phyloP scores from a whole-genome alignment of 2,113 vertebrate species.

The Burhinus oedicnemus region DNA sequence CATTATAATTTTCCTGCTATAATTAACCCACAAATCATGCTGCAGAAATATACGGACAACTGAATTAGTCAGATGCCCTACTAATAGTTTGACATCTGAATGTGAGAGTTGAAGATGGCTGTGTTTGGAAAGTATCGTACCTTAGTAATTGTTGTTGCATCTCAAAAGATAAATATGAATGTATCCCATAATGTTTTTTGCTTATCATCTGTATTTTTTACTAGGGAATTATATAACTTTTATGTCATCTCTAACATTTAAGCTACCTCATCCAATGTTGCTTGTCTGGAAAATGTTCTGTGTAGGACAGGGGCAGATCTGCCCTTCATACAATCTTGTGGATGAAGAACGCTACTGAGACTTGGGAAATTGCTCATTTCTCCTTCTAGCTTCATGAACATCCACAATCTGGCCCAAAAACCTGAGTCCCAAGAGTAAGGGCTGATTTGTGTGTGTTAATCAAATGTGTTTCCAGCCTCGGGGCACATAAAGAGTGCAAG shows the following conservation, averaged over 20 bases:
- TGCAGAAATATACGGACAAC: conserved; percentile 48
- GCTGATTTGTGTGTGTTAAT: background rate
- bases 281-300: background rate
- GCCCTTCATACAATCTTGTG: background rate
- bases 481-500: background rate
- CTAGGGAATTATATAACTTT: background rate
- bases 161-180: background rate
- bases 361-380: background rate
- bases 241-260: background rate
- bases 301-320: background rate
- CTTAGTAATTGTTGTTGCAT: background rate
- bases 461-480: background rate
- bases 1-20: conserved; percentile 56
- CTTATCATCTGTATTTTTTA: background rate
- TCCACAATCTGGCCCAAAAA: background rate
- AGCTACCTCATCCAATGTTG: background rate
- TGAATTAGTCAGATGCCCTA: conserved; percentile 50
- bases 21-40: conserved; percentile 71
- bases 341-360: background rate
- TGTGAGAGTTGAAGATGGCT: background rate
- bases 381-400: background rate
- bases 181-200: background rate
- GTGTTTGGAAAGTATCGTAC: background rate
- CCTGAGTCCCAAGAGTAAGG: background rate
- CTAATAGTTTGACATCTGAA: conserved; percentile 55